Conservation (phyloP, 2,888 invertebrate genomes). For the Eudiplozoon nipponicum region DNA sequence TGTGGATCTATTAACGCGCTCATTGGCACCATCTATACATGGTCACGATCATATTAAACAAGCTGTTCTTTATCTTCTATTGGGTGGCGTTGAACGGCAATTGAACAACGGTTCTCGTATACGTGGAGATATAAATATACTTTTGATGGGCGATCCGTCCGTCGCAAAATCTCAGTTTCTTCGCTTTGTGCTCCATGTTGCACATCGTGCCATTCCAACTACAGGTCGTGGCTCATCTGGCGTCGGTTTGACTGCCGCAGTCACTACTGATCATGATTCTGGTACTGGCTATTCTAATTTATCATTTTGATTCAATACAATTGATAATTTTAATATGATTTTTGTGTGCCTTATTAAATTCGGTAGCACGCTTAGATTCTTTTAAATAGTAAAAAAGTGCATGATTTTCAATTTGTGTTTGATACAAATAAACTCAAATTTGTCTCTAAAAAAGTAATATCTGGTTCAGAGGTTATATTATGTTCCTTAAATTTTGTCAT, state of each 20-base stretch:
- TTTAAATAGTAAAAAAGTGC: no score
- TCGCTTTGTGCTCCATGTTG: conserved; percentile 62
- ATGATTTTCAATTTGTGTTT: no score
- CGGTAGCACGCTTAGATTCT: no score
- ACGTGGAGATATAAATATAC: conserved; percentile 45
- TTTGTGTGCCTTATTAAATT: no score
- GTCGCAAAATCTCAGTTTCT: conserved; percentile 66
- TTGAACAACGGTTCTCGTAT: conserved; percentile 32
- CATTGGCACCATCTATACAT: conserved; percentile 80
- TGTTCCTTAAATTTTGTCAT: no score
- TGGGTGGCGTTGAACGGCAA: conserved; percentile 76
- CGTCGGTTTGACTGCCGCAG: conserved; percentile 87
- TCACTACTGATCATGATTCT: conserved; percentile 71
- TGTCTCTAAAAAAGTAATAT: no score
- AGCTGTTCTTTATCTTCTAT: conserved; percentile 59
- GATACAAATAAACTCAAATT: no score
- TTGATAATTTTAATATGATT: no score
- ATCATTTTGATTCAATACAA: no score
- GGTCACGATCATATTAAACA: conserved; percentile 81
- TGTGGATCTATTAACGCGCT: conserved; percentile 52
- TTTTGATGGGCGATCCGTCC: conserved; percentile 85
- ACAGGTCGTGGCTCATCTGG: conserved; percentile 90
- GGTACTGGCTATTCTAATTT: no score
- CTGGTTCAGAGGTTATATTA: no score
- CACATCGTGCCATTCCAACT: conserved; percentile 73